Evolutionary conservation across 1,140 invertebrate species (phyloP).

Genomic region (Drosophila kurseongensis): DNA sequence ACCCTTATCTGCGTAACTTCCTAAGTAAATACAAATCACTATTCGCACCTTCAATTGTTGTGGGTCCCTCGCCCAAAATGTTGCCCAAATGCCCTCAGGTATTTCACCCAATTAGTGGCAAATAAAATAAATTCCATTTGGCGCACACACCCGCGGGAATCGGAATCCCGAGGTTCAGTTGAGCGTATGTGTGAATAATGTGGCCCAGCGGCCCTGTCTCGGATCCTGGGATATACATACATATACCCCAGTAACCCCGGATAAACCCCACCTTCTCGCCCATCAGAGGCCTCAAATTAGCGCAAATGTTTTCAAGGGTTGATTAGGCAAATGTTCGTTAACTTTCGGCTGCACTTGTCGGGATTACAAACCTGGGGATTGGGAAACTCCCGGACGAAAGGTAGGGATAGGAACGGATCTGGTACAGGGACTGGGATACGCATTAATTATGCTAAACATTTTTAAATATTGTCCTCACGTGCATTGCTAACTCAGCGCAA

Average conservation of each 20-base stretch:
- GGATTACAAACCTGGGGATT: constrained; percentile 14
- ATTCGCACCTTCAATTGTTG: constrained; percentile 31
- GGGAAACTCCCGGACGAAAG: not conserved
- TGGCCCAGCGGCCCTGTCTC: constrained; percentile 57
- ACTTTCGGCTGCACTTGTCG: constrained; percentile 67
- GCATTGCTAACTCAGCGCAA: constrained; percentile 45
- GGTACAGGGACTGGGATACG: constrained; percentile 27
- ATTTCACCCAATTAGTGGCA: constrained; percentile 84
- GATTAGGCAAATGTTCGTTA: constrained; percentile 80
- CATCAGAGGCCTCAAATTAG: constrained; percentile 67
- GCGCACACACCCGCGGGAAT: constrained; percentile 59
- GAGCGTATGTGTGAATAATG: constrained; percentile 82
- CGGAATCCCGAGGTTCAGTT: constrained; percentile 49
- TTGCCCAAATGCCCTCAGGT: constrained; percentile 65
- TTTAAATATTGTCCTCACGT: constrained; percentile 85
- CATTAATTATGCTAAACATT: constrained; percentile 84
- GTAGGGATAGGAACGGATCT: constrained; percentile 11
- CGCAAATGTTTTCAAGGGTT: constrained; percentile 78
- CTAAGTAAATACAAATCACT: constrained; percentile 36
- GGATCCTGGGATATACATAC: constrained; percentile 11
- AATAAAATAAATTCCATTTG: constrained; percentile 84
- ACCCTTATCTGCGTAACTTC: constrained; percentile 9
- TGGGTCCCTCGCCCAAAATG: constrained; percentile 9
- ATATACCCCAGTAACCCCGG: constrained; percentile 40
- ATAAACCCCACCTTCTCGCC: constrained; percentile 11